Evolutionary conservation across 2,113 vertebrate species (phyloP), one percentile per base, ranked within the genome.

Genomic region (Aix galericulata): DNA sequence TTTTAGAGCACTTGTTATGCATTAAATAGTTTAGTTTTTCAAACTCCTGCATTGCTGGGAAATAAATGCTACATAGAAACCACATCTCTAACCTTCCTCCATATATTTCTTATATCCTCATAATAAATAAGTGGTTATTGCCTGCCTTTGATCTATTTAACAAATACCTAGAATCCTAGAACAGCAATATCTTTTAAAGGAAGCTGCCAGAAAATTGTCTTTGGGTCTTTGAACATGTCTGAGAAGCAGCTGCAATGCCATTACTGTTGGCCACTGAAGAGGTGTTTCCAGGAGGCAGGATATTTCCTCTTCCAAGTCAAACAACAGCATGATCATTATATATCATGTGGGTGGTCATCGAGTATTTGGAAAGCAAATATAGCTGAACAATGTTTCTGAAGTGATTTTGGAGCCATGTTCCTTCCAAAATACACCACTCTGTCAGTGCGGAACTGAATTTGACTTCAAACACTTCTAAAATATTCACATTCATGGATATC

Each of bases 291-390:
- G 20, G 6, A 31, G 12, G 4, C 2, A 17, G 15, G 20, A 34
- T 82, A 11, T 31, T 69, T 64, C 44, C 26, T 58, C 26, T 31
- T 69, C 32, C 27, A 38, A 67, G 31, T 36, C 13, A 53, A 77
- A 53, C 7, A 85, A 1, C 62, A 44, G 7, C 0, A 0, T 55
- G n/a, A 63, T 36, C 34, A 26, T 46, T 42, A 7, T 7, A 22
- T 16, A 20, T 36, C 40, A 34, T 25, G 34, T 55, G 40, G 29
- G 18, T 26, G 26, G 29, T 8, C 27, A 32, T 26, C 40, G 56
- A 36, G 6, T 23, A 32, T 63, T 42, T 17, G 34, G 29, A 36
- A 31, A 69, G 26, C 60, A 38, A 42, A 15, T 13, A 36, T 15
- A 44, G 31, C 17, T 42, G n/a, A 20, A 50, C 42, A 25, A 48